Base-by-base conservation (phyloP, 2,888 invertebrate species). In the Brachypalpus laphriformis region DNA sequence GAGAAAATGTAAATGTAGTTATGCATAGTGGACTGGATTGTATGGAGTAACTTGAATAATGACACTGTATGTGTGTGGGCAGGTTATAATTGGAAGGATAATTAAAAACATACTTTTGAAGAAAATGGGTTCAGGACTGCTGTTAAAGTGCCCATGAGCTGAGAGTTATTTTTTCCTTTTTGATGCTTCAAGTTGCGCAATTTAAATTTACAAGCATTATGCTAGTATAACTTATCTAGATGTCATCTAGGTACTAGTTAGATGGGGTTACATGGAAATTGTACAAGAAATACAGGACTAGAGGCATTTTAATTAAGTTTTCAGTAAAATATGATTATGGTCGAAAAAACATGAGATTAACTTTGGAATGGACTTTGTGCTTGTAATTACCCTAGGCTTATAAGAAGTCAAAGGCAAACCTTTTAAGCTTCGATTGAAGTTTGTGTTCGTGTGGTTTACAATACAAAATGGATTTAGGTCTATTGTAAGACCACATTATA, bases 31-130 rank as follows among this genome's bases (percentile, higher is more conserved):
- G 18, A 68, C 42, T 28, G 42, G 42, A 56, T 20, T 20, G 28
- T 25, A 25, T 0, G 31, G n/a, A 56, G 40, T 25, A 68, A 31
- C 31, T 54, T 42, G 68, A 47, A 40, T 34, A 25, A 49, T 6
- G 40, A 16, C 28, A 47, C 5, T 9, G 9, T 28, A n/a, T 20
- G 37, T 59, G 61, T 74, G 61, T 72, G 72, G 54, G 65, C 45
- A 31, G 51, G 51, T 25, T 56, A 54, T 74, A 65, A 74, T 74
- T 65, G 45, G 65, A 65, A 56, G 65, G 75, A 63, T 65, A 65
- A 74, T 65, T 65, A 56, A 74, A 74, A 74, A 37, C 34, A 45
- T 54, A 51, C 14, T 40, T 14, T 63, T 31, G 9, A 5, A 74
- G 5, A 63, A 74, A 51, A 40, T 54, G 28, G 40, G 6, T 54